A percentile compares a stretch with the other conserved stretches of the same genome.
Evolutionary conservation across 1,140 invertebrate genomes (phyloP).

Genomic region (Brachionus angularis): DNA sequence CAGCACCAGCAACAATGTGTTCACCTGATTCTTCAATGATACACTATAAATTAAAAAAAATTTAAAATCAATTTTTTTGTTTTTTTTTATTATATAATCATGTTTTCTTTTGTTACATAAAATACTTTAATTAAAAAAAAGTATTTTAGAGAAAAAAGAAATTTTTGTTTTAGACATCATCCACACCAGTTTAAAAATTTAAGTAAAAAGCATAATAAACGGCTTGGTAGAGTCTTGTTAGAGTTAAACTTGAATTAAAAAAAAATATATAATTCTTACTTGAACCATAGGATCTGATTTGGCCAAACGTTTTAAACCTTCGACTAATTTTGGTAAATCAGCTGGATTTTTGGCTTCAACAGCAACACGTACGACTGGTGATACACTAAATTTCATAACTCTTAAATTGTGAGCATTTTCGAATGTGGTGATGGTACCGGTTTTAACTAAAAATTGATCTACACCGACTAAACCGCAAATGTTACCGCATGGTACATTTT

Average conservation of each 20-base stretch:
- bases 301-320: slow-evolving; percentile 92
- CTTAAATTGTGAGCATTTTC: slow-evolving; percentile 99
- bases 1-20: slow-evolving; percentile 98
- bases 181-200: slow-evolving; percentile 4
- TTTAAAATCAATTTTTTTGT: neutral
- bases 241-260: neutral
- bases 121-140: slow-evolving; percentile 23
- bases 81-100: neutral
- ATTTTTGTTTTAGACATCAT: slow-evolving; percentile 20
- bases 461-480: slow-evolving; percentile 99
- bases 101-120: slow-evolving; percentile 44
- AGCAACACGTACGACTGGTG: slow-evolving; percentile 96
- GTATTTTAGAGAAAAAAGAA: slow-evolving; percentile 44
- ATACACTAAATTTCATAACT: slow-evolving; percentile 83
- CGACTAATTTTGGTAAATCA: slow-evolving; percentile 96
- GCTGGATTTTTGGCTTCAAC: slow-evolving; percentile 98
- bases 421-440: slow-evolving; percentile 96
- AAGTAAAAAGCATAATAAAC: neutral
- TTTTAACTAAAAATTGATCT: slow-evolving; percentile 98
- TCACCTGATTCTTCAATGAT: slow-evolving; percentile 99
- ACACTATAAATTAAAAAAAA: slow-evolving; percentile 60
- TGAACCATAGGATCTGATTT: slow-evolving; percentile 99
- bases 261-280: slow-evolving; percentile 46
- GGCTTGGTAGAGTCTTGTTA: slow-evolving; percentile 18
- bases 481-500: slow-evolving; percentile 98